Conservation (phyloP, 2,113 vertebrate species). For the Bufo gargarizans region DNA sequence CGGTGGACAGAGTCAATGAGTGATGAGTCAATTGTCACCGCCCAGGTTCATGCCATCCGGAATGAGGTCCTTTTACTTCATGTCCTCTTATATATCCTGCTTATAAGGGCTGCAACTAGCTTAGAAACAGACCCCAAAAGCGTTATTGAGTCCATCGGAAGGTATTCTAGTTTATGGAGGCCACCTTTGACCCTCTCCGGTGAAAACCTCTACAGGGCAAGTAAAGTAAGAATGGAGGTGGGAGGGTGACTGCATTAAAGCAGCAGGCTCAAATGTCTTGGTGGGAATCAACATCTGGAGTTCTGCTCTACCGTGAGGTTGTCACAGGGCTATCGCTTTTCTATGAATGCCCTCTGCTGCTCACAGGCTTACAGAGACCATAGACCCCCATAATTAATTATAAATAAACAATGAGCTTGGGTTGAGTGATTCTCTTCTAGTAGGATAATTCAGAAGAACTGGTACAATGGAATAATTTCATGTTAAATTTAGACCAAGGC, state of each 20-base stretch:
- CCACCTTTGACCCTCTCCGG: too few species aligned
- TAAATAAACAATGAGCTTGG: neutral
- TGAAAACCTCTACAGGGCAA: too few species aligned
- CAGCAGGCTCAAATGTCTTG: too few species aligned
- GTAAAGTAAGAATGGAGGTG: too few species aligned
- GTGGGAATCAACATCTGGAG: neutral
- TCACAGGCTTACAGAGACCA: neutral
- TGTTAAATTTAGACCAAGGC: neutral
- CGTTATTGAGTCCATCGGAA: too few species aligned
- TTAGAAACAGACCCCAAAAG: too few species aligned
- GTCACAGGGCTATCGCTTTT: neutral
- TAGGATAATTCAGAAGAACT: neutral
- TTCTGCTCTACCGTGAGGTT: neutral
- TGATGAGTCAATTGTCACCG: neutral
- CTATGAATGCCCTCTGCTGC: neutral
- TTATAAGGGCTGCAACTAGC: too few species aligned
- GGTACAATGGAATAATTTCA: constrained; percentile 14
- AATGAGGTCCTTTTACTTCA: neutral
- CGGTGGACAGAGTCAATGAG: too few species aligned
- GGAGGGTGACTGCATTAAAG: too few species aligned
- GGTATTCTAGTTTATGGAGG: too few species aligned
- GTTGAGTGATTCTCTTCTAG: neutral
- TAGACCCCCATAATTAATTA: neutral
- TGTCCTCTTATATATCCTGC: too few species aligned
- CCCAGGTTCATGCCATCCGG: neutral